These are phyloP conservation scores for Megastigmus dorsalis DNA, from an alignment of 2,888 invertebrate genomes.

Conservation along the genomic window DNA sequence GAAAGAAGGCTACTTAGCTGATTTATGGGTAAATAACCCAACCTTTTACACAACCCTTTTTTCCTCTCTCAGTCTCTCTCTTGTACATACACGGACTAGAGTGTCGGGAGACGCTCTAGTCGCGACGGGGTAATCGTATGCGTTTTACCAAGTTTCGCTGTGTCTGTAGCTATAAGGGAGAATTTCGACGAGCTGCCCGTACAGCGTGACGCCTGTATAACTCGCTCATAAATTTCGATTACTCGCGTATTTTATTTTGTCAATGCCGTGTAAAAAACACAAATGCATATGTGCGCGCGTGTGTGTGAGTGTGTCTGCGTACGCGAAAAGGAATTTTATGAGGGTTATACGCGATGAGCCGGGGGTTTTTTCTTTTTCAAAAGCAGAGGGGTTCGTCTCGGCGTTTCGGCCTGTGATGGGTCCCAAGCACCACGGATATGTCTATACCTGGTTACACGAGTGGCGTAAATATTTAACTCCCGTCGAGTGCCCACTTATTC, in stretches of 20 bases:
- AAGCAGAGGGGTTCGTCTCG: slow-evolving; percentile 45
- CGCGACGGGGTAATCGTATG: slow-evolving; percentile 68
- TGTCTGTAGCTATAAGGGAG: slow-evolving; percentile 52
- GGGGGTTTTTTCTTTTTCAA: slow-evolving; percentile 55
- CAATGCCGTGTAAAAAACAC: slow-evolving; percentile 54
- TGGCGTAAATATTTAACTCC: slow-evolving; percentile 67
- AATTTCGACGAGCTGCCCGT: slow-evolving; percentile 54
- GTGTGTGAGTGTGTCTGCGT: neutral
- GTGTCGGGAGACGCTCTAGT: slow-evolving; percentile 4
- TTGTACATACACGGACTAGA: neutral
- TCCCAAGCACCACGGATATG: too few species aligned
- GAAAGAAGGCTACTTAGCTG: slow-evolving; percentile 57
- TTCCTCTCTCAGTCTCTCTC: neutral
- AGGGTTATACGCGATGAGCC: slow-evolving; percentile 42
- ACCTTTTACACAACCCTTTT: slow-evolving; percentile 60
- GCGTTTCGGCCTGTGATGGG: slow-evolving; percentile 36
- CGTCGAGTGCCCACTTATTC: slow-evolving; percentile 59
- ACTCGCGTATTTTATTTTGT: slow-evolving; percentile 60
- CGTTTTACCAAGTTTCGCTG: slow-evolving; percentile 67
- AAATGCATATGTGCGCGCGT: too few species aligned
- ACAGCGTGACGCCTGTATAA: slow-evolving; percentile 66
- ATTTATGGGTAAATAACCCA: slow-evolving; percentile 64
- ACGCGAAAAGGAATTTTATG: slow-evolving; percentile 49
- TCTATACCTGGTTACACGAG: slow-evolving; percentile 60
- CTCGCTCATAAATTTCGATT: slow-evolving; percentile 70